A percentile compares a stretch with the other conserved stretches of the same genome.
phyloP scores from a whole-genome alignment of 1,140 invertebrate species.

The Zelostemma sp. region DNA sequence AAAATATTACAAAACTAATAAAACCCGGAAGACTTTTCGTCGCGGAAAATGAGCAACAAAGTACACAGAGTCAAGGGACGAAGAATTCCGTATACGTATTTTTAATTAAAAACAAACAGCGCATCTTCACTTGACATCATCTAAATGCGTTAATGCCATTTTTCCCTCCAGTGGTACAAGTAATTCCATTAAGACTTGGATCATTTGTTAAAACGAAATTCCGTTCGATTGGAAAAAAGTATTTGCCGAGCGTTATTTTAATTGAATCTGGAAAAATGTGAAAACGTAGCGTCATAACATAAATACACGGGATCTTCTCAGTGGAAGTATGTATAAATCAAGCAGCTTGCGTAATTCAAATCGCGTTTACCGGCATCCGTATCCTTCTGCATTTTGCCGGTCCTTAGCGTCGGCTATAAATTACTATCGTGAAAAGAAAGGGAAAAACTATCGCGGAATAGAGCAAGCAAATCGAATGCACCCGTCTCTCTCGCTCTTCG shows the following conservation, averaged over 20 bases:
- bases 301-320: slow-evolving; percentile 9
- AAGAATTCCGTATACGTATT: no score
- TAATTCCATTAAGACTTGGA: no score
- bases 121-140: no score
- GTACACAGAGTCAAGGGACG: no score
- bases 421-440: slow-evolving; percentile 39
- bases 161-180: no score
- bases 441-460: slow-evolving; percentile 48
- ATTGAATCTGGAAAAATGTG: slow-evolving; percentile 2
- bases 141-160: no score
- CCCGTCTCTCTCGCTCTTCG: slow-evolving; percentile 35
- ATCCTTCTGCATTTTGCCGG: slow-evolving; percentile 46
- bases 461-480: slow-evolving; percentile 51
- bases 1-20: slow-evolving; percentile 6
- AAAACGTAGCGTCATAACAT: slow-evolving; percentile 1
- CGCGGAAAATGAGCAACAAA: no score
- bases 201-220: not conserved
- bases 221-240: no score
- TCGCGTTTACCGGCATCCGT: slow-evolving; percentile 42
- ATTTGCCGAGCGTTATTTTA: not conserved
- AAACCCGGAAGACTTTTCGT: no score
- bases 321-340: slow-evolving; percentile 43
- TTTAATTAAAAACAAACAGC: no score
- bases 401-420: slow-evolving; percentile 49
- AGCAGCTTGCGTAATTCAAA: slow-evolving; percentile 42